Base-by-base conservation (phyloP, 2,113 vertebrate genomes). In the Gavialis gangeticus region DNA sequence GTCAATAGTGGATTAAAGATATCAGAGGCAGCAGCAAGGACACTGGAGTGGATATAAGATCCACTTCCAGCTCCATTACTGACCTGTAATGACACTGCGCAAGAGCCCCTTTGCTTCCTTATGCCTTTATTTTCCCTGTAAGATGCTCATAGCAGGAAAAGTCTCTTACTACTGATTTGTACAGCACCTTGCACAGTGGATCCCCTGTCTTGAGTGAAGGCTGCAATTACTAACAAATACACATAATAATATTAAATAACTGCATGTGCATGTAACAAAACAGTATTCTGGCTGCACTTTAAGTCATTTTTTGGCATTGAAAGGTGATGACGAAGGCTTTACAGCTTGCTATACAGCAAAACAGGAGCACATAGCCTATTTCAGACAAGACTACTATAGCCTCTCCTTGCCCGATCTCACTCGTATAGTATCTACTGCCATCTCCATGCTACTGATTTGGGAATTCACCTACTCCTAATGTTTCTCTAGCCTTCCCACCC, bases 1-100 rank as follows among this genome's bases (percentile, higher is more conserved):
- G 63, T 73, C 86, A 63, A 85, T 85, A 81, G 79, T 88, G 64
- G 88, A 90, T 87, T 93, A 92, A 85, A 18, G 80, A 59, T 73
- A 94, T 82, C 84, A 92, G 63, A 91, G 57, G 24, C 54, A 37
- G 27, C 11, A 83, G 67, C 37, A 18, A 66, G 14, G 79, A 22
- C 17, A 91, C 27, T 78, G n/a, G 59, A 81, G 54, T 60, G 85
- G 75, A 60, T 91, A 93, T 4, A 10, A 64, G 83, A 64, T 82
- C 57, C 84, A 89, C 93, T 67, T 22, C 37, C 75, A 85, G 18
- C 80, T 12, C 10, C 83, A 25, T 3, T 57, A 86, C 28, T 10
- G 58, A 58, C 75, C 78, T 87, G 28, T 54, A 57, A 15, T 3
- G 18, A 19, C 24, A 8, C n/a, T 83, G 76, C 6, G 63, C 24